Evolutionary conservation across 1,140 invertebrate species (phyloP), one percentile per base, ranked within the genome.

Genomic region (Pseudomyrmex pallidus): DNA sequence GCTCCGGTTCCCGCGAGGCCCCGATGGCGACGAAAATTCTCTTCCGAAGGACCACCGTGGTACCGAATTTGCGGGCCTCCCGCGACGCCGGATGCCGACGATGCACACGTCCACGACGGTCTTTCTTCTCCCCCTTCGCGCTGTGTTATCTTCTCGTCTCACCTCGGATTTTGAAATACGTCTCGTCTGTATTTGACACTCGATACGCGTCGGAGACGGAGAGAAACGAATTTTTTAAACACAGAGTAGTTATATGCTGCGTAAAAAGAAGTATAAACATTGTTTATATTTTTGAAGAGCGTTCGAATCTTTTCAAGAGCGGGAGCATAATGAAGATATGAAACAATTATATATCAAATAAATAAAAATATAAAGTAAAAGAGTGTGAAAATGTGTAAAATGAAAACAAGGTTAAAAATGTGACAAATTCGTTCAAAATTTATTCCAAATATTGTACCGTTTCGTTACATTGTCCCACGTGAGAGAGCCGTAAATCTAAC

Each of bases 1-100:
- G 59, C 35, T 67, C 46, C 20, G 61, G 9, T 63, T 56, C 20
- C 5, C 35, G 35, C 35, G 35, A 10, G 35, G 48, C 54, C 63
- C 77, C 62, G 59, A 57, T 48, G 67, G 61, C 83, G 77, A 85
- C 87, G 74, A 88, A 89, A 89, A 86, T 80, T 85, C 80, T 61
- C 5, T 46, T 20, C 46, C 13, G 1, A 44, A 7, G 74, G 87
- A 89, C 87, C 87, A 89, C 87, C 87, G 74, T 84, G 84, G 50
- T 76, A 76, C 73, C 78, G 52, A 84, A 78, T 84, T 80, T 76
- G 66, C 54, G 56, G 86, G 66, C 86, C 86, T 87, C 85, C 85
- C 85, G 85, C 80, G 54, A 83, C 13, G 86, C 10, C 52, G 20
- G 77, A 35, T 54, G 50, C 2, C 52, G 52, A 7, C 13, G 50